phyloP scores from a whole-genome alignment of 2,888 invertebrate genomes.

The Cabera pusaria region DNA sequence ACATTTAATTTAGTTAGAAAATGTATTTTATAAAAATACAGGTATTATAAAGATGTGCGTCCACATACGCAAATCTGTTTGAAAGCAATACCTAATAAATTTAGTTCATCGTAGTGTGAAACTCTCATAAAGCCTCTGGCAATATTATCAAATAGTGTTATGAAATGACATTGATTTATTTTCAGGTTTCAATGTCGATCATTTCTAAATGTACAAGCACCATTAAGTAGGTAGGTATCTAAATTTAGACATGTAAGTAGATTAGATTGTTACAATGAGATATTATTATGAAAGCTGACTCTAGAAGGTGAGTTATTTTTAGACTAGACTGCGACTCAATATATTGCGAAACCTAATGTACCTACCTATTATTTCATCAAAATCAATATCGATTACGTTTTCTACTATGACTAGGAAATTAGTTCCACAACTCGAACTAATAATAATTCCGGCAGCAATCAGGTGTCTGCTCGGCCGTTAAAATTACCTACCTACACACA shows the following conservation, averaged over 20 bases:
- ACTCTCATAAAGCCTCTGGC: too few relatives aligned
- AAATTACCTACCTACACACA: too few relatives aligned
- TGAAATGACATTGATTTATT: too few relatives aligned
- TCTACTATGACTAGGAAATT: slow-evolving; percentile 11
- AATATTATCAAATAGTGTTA: too few relatives aligned
- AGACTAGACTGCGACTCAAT: slow-evolving; percentile 4
- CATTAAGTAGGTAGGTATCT: slow-evolving; percentile 1
- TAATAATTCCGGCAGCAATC: slow-evolving; percentile 6
- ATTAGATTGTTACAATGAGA: slow-evolving; percentile 13
- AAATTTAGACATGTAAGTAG: slow-evolving; percentile 8
- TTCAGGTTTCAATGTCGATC: slow-evolving; percentile 2
- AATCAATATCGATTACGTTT: slow-evolving; percentile 8
- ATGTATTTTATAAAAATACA: too few relatives aligned
- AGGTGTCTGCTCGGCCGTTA: slow-evolving; percentile 4
- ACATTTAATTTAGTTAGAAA: too few relatives aligned
- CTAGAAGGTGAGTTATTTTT: slow-evolving; percentile 20
- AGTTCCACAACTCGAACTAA: slow-evolving; percentile 2
- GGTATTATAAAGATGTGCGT: too few relatives aligned
- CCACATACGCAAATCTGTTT: too few relatives aligned
- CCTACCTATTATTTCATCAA: background rate
- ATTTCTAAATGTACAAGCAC: background rate
- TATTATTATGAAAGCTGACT: slow-evolving; percentile 15
- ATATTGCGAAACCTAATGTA: too few relatives aligned
- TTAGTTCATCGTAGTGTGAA: too few relatives aligned
- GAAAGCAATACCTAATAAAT: too few relatives aligned